These are phyloP conservation scores for Nettapus auritus DNA, from an alignment of 2,113 vertebrate species.

Conservation along the genomic window DNA sequence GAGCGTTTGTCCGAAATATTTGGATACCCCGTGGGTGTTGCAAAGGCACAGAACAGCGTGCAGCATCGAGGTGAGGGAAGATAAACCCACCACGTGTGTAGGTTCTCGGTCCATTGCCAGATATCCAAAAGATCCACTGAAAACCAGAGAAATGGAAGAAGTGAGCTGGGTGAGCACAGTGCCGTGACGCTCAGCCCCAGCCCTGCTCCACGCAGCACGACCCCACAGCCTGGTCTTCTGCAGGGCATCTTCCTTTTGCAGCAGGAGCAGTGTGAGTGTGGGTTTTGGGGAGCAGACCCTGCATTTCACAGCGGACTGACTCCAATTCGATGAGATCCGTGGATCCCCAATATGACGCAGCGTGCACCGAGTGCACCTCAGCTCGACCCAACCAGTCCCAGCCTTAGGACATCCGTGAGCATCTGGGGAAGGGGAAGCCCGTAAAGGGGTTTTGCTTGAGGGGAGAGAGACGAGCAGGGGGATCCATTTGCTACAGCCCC, in stretches of 20 bases:
- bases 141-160: background rate
- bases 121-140: background rate
- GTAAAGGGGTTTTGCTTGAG: background rate
- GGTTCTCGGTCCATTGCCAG: accelerated
- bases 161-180: accelerated
- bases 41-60: background rate
- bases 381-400: background rate
- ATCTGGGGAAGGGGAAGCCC: background rate
- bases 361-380: accelerated
- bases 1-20: background rate
- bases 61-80: background rate
- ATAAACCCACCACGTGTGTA: background rate
- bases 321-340: accelerated
- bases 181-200: accelerated
- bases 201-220: background rate
- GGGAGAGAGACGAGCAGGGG: background rate
- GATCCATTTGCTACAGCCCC: background rate
- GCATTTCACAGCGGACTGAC: background rate
- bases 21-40: background rate
- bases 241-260: background rate
- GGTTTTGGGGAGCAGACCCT: background rate
- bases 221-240: background rate
- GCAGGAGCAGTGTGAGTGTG: background rate
- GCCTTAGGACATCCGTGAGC: background rate
- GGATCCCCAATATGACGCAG: too few relatives aligned